A percentile compares a stretch with the other conserved stretches of the same genome.
These are phyloP conservation scores for Xyrichtys novacula DNA, from an alignment of 2,797 vertebrate genomes.

Conservation along the genomic window DNA sequence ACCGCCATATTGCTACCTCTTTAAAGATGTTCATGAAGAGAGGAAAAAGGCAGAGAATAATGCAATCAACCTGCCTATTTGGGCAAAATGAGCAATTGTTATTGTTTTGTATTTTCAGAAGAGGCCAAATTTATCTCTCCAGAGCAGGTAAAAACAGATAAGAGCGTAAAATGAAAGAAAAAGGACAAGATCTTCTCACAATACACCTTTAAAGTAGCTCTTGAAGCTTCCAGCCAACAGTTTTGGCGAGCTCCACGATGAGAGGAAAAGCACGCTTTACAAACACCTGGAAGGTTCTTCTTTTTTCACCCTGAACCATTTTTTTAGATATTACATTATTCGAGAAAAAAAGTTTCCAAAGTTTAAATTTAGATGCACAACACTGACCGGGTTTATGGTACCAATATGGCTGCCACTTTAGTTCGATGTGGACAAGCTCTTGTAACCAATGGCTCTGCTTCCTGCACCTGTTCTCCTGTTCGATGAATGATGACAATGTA, in stretches of 20 bases:
- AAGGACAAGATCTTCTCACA: no score
- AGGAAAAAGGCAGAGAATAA: background rate
- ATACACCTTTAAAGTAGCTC: no score
- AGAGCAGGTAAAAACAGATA: no score
- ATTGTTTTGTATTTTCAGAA: no score
- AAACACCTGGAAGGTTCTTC: background rate
- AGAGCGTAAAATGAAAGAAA: no score
- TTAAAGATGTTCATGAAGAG: slow-evolving; percentile 3
- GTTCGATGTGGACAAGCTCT: slow-evolving; percentile 46
- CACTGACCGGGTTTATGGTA: slow-evolving; percentile 12
- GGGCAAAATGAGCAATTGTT: background rate
- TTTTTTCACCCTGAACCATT: no score
- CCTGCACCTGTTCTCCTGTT: slow-evolving; percentile 34
- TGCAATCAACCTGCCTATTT: background rate
- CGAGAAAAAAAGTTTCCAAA: no score
- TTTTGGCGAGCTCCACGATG: background rate
- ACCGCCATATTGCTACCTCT: slow-evolving; percentile 16
- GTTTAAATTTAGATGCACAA: background rate
- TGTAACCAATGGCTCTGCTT: slow-evolving; percentile 35
- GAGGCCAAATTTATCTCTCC: no score
- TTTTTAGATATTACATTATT: background rate
- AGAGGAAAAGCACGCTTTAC: background rate
- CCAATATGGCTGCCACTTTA: slow-evolving; percentile 12
- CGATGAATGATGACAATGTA: slow-evolving; percentile 47
- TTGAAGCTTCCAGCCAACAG: no score